Percentiles rank a stretch among this genome's conserved stretches.
Evolutionary conservation across 2,797 vertebrate species (phyloP).

Genomic region (Schizopygopsis pylzovi): DNA sequence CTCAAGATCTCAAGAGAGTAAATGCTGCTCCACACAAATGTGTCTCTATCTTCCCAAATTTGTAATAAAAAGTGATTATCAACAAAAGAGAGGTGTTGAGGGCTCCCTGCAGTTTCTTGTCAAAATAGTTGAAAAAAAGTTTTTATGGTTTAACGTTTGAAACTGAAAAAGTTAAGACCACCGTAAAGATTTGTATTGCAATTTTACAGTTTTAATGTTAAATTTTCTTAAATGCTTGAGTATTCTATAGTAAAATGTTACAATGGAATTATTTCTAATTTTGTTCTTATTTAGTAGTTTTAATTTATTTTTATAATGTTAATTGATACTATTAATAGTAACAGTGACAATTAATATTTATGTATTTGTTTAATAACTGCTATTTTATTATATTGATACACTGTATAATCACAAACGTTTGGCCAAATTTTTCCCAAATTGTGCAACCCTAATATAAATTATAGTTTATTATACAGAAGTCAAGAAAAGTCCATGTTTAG

Average conservation of each 20-base stretch:
- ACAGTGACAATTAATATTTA: not conserved
- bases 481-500: too few species aligned
- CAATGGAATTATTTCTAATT: not conserved
- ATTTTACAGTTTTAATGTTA: not conserved
- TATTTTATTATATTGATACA: not conserved
- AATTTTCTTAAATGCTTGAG: not conserved
- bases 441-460: not conserved
- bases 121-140: not conserved
- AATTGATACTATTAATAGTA: not conserved
- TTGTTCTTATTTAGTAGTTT: not conserved
- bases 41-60: too few species aligned
- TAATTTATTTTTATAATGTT: too few species aligned
- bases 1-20: not conserved
- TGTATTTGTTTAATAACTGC: not conserved
- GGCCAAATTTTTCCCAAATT: not conserved
- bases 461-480: not conserved
- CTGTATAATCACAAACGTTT: not conserved
- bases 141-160: not conserved
- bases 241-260: not conserved
- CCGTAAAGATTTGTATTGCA: not conserved
- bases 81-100: too few species aligned
- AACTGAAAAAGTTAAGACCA: not conserved
- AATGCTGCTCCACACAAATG: not conserved
- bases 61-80: too few species aligned
- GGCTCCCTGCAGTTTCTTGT: not conserved